phyloP scores from a whole-genome alignment of 2,113 vertebrate species.

The Asarcornis scutulata region DNA sequence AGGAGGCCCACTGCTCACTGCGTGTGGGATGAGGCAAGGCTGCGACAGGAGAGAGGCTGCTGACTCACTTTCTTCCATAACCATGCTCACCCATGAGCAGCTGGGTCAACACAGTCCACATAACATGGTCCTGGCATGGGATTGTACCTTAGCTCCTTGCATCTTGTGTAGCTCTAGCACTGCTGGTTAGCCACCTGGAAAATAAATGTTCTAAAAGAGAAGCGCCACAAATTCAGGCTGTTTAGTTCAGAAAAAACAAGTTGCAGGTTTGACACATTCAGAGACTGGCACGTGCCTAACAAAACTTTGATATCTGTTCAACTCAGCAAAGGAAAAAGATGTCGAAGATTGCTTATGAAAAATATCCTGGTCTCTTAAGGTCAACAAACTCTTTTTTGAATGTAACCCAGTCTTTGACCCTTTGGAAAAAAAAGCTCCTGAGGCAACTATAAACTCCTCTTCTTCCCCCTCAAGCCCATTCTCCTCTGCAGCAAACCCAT shows the following conservation, averaged over 20 bases:
- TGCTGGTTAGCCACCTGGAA: neutral
- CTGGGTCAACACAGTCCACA: neutral
- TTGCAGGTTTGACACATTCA: neutral
- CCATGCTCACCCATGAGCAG: neutral
- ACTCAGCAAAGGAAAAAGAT: neutral
- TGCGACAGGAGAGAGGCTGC: neutral
- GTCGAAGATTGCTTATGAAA: neutral
- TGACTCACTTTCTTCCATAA: neutral
- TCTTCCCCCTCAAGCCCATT: neutral
- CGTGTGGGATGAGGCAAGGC: neutral
- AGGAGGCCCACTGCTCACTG: neutral
- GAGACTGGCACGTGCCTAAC: neutral
- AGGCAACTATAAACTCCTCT: neutral
- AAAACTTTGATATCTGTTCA: neutral
- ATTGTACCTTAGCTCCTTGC: neutral
- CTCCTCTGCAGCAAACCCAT: neutral
- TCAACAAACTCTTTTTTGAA: neutral
- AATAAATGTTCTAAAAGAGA: neutral
- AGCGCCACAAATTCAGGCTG: neutral
- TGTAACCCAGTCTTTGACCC: neutral
- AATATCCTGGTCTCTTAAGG: neutral
- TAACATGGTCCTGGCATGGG: neutral
- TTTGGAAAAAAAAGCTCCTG: neutral
- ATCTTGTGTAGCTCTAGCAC: neutral
- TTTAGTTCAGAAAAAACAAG: neutral